Conservation (phyloP, 2,113 vertebrate genomes). For the Haemorhous mexicanus region DNA sequence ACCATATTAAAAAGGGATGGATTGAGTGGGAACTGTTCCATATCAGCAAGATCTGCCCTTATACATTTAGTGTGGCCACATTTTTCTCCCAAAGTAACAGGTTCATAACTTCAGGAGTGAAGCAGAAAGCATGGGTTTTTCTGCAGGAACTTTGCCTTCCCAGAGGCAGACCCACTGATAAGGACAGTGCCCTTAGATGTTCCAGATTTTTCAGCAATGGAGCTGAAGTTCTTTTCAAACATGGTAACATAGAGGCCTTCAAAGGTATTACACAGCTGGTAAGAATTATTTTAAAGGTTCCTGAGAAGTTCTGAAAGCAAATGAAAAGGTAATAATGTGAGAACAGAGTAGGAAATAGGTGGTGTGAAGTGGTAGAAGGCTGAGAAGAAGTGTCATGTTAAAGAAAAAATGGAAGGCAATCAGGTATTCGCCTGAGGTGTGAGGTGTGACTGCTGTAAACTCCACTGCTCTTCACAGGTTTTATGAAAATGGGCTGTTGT, state of each 20-base stretch:
- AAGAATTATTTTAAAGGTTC: background rate
- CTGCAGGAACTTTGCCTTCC: background rate
- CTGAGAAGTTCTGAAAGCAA: background rate
- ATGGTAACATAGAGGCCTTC: background rate
- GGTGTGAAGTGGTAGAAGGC: background rate
- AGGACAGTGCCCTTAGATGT: background rate
- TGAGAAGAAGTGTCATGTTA: background rate
- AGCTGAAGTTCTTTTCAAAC: background rate
- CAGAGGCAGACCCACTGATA: background rate
- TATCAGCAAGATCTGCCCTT: background rate
- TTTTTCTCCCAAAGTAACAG: background rate
- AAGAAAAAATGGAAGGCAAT: background rate
- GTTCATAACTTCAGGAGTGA: background rate
- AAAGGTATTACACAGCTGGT: background rate
- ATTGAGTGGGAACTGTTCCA: background rate
- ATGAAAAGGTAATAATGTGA: background rate
- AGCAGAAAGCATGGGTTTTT: background rate
- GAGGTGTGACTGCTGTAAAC: background rate
- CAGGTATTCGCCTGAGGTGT: background rate
- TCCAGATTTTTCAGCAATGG: background rate
- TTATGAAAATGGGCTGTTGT: background rate
- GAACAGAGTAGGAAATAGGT: background rate
- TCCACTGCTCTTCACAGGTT: background rate
- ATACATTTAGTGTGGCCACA: fast-evolving
- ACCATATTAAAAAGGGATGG: background rate